Evolutionary conservation across 1,140 invertebrate genomes (phyloP).

Genomic region (Drosophila erecta): DNA sequence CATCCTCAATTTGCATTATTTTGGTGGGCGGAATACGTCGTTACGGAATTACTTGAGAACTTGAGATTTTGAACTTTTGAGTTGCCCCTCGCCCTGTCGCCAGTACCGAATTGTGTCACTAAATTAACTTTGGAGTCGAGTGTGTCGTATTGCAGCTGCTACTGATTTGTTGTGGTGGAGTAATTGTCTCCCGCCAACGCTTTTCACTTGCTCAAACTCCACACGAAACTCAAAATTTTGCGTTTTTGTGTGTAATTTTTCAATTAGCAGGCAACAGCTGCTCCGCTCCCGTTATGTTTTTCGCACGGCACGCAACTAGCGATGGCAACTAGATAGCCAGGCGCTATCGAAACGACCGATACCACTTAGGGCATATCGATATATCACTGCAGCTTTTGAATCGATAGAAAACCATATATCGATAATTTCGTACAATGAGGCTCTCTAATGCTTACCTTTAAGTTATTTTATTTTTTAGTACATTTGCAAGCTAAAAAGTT

Average conservation of each 20-base stretch:
- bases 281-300: slow-evolving; percentile 22
- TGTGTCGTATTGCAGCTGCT: slow-evolving; percentile 8
- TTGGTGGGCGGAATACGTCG: neutral
- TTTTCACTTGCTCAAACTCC: slow-evolving; percentile 24
- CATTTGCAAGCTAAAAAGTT: too few relatives aligned
- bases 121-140: neutral
- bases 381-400: neutral
- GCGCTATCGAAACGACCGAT: neutral
- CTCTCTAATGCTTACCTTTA: too few relatives aligned
- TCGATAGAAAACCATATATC: too few relatives aligned
- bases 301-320: slow-evolving; percentile 35
- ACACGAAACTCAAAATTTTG: slow-evolving; percentile 47
- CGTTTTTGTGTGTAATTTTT: slow-evolving; percentile 20
- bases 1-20: slow-evolving; percentile 25
- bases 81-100: slow-evolving; percentile 5
- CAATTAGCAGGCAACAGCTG: slow-evolving; percentile 51
- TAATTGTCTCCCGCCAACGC: neutral
- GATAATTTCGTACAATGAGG: too few relatives aligned
- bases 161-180: slow-evolving; percentile 1
- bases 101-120: slow-evolving; percentile 6
- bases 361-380: neutral
- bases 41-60: neutral
- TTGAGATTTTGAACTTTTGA: slow-evolving; percentile 16
- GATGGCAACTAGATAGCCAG: neutral
- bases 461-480: too few relatives aligned